These are phyloP conservation scores for Chloebia gouldiae DNA, from an alignment of 2,113 vertebrate genomes.

Conservation along the genomic window DNA sequence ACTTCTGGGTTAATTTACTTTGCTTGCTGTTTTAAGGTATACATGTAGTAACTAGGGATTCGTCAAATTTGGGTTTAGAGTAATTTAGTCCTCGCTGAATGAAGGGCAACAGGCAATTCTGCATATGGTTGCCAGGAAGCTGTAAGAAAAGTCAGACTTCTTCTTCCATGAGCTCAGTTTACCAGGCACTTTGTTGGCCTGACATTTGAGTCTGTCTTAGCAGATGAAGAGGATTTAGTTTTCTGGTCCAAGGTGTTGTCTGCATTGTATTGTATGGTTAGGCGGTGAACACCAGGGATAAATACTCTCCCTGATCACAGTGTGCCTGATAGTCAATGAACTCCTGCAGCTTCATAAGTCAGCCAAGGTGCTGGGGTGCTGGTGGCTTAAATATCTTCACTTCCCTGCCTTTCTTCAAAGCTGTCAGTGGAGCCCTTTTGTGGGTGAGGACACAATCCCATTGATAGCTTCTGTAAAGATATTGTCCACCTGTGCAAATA, in stretches of 20 bases:
- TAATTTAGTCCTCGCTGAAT: background rate
- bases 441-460: background rate
- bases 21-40: background rate
- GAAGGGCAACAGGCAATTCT: background rate
- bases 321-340: rapidly evolving
- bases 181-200: background rate
- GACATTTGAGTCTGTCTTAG: background rate
- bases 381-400: rapidly evolving
- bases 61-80: background rate
- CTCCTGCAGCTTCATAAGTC: background rate
- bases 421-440: rapidly evolving
- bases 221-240: background rate
- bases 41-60: background rate
- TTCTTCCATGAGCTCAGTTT: background rate
- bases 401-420: background rate
- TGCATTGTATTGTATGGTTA: rapidly evolving
- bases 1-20: background rate
- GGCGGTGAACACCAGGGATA: rapidly evolving
- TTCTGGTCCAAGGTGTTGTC: background rate
- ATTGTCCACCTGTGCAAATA: background rate
- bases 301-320: background rate
- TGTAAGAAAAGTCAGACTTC: background rate
- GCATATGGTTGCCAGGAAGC: background rate
- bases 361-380: rapidly evolving
- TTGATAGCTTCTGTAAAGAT: background rate